A percentile compares a stretch with the other conserved stretches of the same genome.
phyloP scores from a whole-genome alignment of 1,140 invertebrate species.

The Tetranychus cinnabarinus region DNA sequence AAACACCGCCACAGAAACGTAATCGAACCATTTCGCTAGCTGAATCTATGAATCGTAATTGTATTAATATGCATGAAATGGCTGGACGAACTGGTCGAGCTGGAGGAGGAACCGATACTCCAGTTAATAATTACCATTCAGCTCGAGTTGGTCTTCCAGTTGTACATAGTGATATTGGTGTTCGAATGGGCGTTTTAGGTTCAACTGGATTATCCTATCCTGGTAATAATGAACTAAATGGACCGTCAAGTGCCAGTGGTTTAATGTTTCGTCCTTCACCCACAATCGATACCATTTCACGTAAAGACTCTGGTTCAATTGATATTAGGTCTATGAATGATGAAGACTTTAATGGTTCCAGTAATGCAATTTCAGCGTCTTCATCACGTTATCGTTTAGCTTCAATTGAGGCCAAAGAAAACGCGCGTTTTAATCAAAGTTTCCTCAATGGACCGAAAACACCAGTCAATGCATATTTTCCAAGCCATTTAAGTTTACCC shows the following conservation, averaged over 20 bases:
- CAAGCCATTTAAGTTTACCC: background rate
- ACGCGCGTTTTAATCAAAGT: background rate
- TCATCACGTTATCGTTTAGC: background rate
- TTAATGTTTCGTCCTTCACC: no score
- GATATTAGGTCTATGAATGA: background rate
- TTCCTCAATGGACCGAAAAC: background rate
- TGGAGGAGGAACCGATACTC: background rate
- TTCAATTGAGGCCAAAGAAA: background rate
- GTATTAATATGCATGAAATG: background rate
- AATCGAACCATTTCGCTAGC: background rate
- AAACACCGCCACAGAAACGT: constrained; percentile 5
- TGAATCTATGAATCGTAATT: background rate
- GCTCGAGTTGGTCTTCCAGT: background rate
- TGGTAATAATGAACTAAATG: no score
- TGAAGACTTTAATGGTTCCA: background rate
- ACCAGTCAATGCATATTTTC: background rate
- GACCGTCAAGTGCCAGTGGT: no score
- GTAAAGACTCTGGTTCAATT: background rate
- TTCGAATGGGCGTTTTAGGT: background rate
- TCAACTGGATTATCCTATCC: no score
- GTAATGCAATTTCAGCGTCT: background rate
- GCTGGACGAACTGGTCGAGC: background rate
- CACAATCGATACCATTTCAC: no score
- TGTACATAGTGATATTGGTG: background rate
- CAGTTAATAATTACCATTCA: background rate